Base-by-base conservation (phyloP, 1,140 invertebrate species). In the Araneus ventricosus region DNA sequence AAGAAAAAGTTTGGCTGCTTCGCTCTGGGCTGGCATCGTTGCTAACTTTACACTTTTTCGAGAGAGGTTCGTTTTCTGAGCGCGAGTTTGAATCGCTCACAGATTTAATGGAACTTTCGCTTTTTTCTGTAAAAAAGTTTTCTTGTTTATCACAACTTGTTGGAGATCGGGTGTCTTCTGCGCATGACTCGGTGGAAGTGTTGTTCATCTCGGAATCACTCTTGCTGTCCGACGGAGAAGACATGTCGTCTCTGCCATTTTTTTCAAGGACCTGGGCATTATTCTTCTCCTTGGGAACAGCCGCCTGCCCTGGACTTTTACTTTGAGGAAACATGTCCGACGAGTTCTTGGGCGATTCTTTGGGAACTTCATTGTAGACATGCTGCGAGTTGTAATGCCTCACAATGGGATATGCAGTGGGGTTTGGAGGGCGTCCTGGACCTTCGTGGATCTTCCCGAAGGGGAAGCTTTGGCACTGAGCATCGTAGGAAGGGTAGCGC, bases 151-250 rank as follows among this genome's bases (percentile, higher is more conserved):
- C 92, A 93, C 87, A 88, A 89, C 92, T 93, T 7, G 59, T 82
- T 82, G 92, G 87, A 84, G 92, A 93, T 61, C 92, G 75, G 4
- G 92, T 93, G 24, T 93, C 92, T 45, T 93, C 92, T 14, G 86
- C 75, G 30, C 87, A 93, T 30, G 92, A 93, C n/a, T 93, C 92
- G 34, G 91, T 93, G 59, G 91, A 87, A n/a, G 92, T 89, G 22
- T 84, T 52, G 79, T 93, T 93, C 14, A 87, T 70, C 30, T 93
- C 92, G 24, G 92, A 93, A 67, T 93, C 92, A 85, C 92, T 93
- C 79, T 89, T 88, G 6, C 87, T 75, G 24, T 93, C 92, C 5
- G 92, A 88, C n/a, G 92, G 86, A n/a, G 86, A 89, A 17, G 87
- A 89, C 22, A 70, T 20, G 14, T 93, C 92, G 17, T 93, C 87